Evolutionary conservation across 2,888 invertebrate species (phyloP).

Genomic region (Napeogenes inachia): DNA sequence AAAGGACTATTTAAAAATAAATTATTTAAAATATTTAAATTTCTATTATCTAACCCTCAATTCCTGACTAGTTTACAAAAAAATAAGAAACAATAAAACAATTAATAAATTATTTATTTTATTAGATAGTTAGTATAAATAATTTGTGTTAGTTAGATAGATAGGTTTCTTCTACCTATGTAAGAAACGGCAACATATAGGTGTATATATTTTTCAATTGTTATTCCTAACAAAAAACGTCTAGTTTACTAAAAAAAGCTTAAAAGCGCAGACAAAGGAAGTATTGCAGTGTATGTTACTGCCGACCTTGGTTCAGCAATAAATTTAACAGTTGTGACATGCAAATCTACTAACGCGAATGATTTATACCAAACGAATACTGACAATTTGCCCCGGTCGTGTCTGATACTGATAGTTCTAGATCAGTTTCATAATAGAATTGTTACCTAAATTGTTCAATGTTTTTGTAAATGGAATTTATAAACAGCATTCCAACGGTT

Average conservation of each 20-base stretch:
- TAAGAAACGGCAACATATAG: no score
- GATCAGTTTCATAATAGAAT: constrained; percentile 32
- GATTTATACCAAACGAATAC: constrained; percentile 52
- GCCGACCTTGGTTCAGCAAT: constrained; percentile 59
- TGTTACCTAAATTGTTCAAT: constrained; percentile 42
- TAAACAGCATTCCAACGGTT: background rate
- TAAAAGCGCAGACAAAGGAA: constrained; percentile 24
- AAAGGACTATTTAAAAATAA: no score
- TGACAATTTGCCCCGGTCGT: constrained; percentile 46
- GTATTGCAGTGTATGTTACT: constrained; percentile 37
- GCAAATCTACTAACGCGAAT: constrained; percentile 64
- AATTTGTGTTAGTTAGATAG: no score
- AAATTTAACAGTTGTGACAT: constrained; percentile 64
- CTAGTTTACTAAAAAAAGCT: constrained; percentile 4
- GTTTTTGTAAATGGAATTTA: background rate
- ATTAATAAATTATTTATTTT: no score
- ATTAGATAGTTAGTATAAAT: no score
- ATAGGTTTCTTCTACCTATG: no score
- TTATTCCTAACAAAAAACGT: no score
- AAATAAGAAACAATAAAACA: no score
- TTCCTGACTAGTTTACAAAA: no score
- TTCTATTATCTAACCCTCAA: no score
- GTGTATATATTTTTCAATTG: no score
- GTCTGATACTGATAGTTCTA: constrained; percentile 34
- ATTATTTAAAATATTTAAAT: no score